Evolutionary conservation across 2,797 vertebrate species (phyloP), one percentile per base, ranked within the genome.

Genomic region (Microcaecilia unicolor): DNA sequence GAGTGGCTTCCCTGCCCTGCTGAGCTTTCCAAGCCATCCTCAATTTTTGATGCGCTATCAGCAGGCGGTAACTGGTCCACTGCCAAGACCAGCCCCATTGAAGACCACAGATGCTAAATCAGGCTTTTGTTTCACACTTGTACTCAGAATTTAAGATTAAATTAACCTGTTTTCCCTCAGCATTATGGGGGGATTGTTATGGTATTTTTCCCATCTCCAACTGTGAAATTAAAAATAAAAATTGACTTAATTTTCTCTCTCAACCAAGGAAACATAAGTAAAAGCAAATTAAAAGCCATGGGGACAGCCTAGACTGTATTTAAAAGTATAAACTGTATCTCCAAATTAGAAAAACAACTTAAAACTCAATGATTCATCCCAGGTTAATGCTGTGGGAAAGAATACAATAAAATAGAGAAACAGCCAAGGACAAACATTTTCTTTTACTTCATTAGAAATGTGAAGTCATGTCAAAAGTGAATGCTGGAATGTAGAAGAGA

Each of bases 11-110:
- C 30, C 31, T 61, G 51, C 23, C 59, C 55, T 58, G 51, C 59
- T 70, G 67, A 48, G 8, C 5, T 64, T 57, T 57, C 37, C 46
- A 61, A 54, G 51, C 34, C 55, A 43, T 70, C 64, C 67, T 72
- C 43, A 50, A 70, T 74, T 69, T 73, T 70, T 72, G 31, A 71
- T 48, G 55, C 41, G 19, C 41, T 32, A 32, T 54, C 54, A 59
- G 54, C 47, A 59, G 45, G 41, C 73, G 58, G 54, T 27, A 54
- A 11, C 42, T 67, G 74, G n/a, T n/a, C n/a, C n/a, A n/a, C n/a
- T n/a, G n/a, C n/a, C n/a, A n/a, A n/a, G 54, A 32, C 20, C 18
- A 17, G 10, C 1, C 57, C 72, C 39, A 48, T 61, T 22, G 43
- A 43, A 51, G 41, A 38, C 55, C 53, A 31, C 56, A 52, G 33